phyloP scores from a whole-genome alignment of 2,888 invertebrate species.

The Bimastos eiseni region DNA sequence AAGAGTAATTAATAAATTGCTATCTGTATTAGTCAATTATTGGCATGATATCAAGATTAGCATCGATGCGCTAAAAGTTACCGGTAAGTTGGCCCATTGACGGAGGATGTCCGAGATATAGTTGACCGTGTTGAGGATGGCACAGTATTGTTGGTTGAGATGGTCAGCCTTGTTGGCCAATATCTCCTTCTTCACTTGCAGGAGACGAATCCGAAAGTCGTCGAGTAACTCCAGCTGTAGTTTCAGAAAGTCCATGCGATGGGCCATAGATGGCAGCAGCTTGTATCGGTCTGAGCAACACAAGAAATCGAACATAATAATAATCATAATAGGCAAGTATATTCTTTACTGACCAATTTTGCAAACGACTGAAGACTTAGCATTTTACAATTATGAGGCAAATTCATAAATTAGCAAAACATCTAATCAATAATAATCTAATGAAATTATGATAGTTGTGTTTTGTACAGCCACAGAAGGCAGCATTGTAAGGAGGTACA shows the following conservation, averaged over 20 bases:
- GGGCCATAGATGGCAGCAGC: constrained; percentile 74
- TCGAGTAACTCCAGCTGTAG: constrained; percentile 86
- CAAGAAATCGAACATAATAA: neutral
- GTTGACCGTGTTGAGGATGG: constrained; percentile 75
- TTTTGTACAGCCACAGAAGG: no score
- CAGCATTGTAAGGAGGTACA: no score
- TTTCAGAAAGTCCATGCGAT: constrained; percentile 75
- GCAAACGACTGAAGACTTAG: no score
- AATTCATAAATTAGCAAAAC: no score
- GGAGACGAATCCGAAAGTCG: constrained; percentile 82
- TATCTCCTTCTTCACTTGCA: constrained; percentile 70
- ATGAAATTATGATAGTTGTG: no score
- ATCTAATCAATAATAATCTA: neutral
- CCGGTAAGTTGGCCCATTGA: constrained; percentile 78
- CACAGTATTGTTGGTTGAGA: constrained; percentile 68
- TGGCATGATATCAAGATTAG: neutral
- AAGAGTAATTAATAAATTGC: no score
- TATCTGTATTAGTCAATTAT: neutral
- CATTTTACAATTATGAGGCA: no score
- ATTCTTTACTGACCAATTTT: no score
- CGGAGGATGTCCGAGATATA: constrained; percentile 73
- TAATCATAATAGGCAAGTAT: neutral
- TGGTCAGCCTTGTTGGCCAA: constrained; percentile 61
- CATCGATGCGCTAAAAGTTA: constrained; percentile 43
- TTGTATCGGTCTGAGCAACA: constrained; percentile 73